Evolutionary conservation across 2,888 invertebrate genomes (phyloP).

Genomic region (Drosophila pseudotakahashii): DNA sequence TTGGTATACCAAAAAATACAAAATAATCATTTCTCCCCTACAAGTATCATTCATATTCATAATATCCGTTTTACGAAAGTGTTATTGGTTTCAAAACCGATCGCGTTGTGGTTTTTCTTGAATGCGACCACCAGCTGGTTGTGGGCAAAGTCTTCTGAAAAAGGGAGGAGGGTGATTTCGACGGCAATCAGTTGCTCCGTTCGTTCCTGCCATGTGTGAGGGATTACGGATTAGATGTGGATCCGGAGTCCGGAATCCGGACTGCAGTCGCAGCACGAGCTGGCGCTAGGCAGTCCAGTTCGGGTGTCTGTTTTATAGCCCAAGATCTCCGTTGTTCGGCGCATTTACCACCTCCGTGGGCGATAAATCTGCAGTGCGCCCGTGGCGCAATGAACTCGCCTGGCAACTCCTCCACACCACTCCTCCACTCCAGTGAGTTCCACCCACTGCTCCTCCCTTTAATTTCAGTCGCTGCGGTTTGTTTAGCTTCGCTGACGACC

Average conservation of each 20-base stretch:
- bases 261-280: slow-evolving; percentile 63
- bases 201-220: slow-evolving; percentile 42
- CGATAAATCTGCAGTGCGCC: slow-evolving; percentile 81
- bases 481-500: slow-evolving; percentile 74
- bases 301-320: slow-evolving; percentile 72
- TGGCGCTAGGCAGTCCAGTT: slow-evolving; percentile 69
- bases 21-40: neutral
- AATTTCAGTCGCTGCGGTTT: slow-evolving; percentile 49
- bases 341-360: slow-evolving; percentile 78
- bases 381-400: slow-evolving; percentile 73
- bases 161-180: neutral
- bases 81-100: neutral
- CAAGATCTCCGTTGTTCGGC: slow-evolving; percentile 43
- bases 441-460: slow-evolving; percentile 1
- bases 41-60: neutral
- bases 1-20: too few relatives aligned
- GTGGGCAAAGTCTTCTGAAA: neutral
- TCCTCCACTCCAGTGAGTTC: slow-evolving; percentile 13
- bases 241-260: slow-evolving; percentile 6
- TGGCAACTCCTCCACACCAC: slow-evolving; percentile 23
- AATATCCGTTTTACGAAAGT: neutral
- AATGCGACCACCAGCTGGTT: slow-evolving; percentile 5
- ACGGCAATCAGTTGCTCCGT: neutral
- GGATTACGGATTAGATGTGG: slow-evolving; percentile 46
- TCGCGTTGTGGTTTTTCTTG: neutral